Base-by-base conservation (phyloP, 2,888 invertebrate genomes). In the Agonopterix subpropinquella region DNA sequence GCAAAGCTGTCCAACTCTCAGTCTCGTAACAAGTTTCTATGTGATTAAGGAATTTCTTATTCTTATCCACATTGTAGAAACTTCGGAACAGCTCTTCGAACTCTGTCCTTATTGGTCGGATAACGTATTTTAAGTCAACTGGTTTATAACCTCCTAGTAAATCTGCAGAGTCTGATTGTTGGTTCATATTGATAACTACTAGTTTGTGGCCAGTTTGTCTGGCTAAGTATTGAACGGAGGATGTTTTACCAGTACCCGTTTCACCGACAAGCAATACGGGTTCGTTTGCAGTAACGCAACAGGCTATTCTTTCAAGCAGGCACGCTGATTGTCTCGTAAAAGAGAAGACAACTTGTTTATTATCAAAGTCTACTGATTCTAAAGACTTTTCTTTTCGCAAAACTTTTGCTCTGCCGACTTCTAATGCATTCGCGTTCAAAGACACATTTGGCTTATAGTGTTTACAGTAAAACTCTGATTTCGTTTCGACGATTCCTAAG, bases 191-290 rank as follows among this genome's bases (percentile, higher is more conserved):
- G 18, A 99, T 95, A 0, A 99, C 98, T 36, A 95, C 90, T 36
- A 99, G 88, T 68, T 94, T 95, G 59, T 96, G 94, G 0, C 96
- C 94, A 0, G 96, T 92, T 57, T 94, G 92, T 53, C 92, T 91
- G 0, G 98, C 96, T 48, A 99, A 86, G 78, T 95, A 97, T 73
- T 99, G 99, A 1, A 99, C 92, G 0, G 96, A 93, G 0, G 97
- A 96, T 0, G 99, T 99, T 89, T 99, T 99, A 0, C 99, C 99
- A 0, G 98, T 98, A 44, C 99, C 99, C 0, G 99, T 99, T 86
- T 99, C 99, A 35, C 99, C 99, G 0, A 99, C 98, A 5, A 99
- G 86, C 4, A 99, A 84, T 1, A 98, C 95, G 0, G 99, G 97
- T 73, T 99, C 99, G 45, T 92, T 92, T 46, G 94, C 91, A 0